These are phyloP conservation scores for Synaphobranchus kaupii DNA, from an alignment of 2,797 vertebrate genomes.

Conservation along the genomic window DNA sequence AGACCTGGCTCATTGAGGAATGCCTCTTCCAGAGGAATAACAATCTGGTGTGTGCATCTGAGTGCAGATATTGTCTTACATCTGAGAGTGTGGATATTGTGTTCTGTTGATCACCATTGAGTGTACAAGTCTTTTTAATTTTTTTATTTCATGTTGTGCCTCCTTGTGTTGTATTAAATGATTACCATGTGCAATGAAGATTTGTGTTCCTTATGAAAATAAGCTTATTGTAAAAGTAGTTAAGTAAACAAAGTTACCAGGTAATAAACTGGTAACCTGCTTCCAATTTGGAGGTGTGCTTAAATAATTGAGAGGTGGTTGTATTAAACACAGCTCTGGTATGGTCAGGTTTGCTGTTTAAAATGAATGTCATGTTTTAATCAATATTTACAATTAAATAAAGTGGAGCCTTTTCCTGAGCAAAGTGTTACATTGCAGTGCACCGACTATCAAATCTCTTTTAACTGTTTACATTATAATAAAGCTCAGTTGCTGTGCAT, in stretches of 20 bases:
- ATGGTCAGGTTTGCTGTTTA: no score
- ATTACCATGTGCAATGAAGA: background rate
- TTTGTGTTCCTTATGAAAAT: background rate
- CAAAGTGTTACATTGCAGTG: background rate
- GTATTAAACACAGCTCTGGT: background rate
- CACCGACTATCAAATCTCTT: background rate
- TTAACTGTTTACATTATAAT: background rate
- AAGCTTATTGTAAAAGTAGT: background rate
- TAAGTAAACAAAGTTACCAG: background rate
- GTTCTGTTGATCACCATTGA: background rate
- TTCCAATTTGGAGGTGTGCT: background rate
- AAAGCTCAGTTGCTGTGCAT: background rate
- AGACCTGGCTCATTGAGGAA: background rate
- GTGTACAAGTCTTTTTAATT: background rate
- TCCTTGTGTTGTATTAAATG: background rate
- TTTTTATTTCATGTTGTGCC: background rate
- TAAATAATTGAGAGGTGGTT: background rate
- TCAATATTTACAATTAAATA: no score
- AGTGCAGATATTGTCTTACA: background rate
- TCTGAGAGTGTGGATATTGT: background rate
- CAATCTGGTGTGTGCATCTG: background rate
- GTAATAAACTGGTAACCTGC: background rate
- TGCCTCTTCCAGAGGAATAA: background rate
- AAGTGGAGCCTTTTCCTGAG: no score
- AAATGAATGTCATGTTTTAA: no score